These are phyloP conservation scores for Poecilia velifera DNA, from an alignment of 2,797 vertebrate genomes.

Conservation along the genomic window DNA sequence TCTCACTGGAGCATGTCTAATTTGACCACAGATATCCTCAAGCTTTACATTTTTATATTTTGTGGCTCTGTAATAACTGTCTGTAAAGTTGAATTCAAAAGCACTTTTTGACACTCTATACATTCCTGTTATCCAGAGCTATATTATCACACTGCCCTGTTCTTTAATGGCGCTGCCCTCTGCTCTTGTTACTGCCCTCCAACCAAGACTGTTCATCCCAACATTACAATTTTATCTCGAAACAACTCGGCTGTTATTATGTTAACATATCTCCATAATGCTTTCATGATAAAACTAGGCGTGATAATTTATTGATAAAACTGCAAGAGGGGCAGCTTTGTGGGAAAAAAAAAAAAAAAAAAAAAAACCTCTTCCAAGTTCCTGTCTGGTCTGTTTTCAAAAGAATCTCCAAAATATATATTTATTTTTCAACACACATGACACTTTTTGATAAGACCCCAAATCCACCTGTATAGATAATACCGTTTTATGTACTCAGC, in stretches of 20 bases:
- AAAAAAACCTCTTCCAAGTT: not conserved
- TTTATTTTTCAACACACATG: not conserved
- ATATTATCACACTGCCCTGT: not conserved
- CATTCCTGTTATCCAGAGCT: not conserved
- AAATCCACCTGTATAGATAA: conserved; percentile 4
- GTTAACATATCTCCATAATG: not conserved
- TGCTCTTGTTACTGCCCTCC: not conserved
- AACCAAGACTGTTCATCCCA: not conserved
- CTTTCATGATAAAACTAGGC: not conserved
- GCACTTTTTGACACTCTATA: not conserved
- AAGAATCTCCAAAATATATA: conserved; percentile 10
- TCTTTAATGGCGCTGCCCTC: not conserved
- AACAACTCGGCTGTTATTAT: not conserved
- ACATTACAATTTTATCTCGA: not conserved
- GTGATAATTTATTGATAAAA: not conserved
- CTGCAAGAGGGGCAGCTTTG: not conserved
- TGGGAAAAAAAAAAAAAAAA: not conserved
- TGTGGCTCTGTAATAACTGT: not conserved
- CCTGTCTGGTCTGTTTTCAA: not conserved
- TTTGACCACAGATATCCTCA: too few relatives aligned
- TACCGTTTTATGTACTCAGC: conserved; percentile 2
- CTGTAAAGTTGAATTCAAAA: not conserved
- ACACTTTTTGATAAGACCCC: conserved; percentile 4
- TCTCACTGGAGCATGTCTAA: too few relatives aligned
- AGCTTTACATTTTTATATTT: not conserved